Conservation (phyloP, 2,797 vertebrate genomes). For the Chelmon rostratus region DNA sequence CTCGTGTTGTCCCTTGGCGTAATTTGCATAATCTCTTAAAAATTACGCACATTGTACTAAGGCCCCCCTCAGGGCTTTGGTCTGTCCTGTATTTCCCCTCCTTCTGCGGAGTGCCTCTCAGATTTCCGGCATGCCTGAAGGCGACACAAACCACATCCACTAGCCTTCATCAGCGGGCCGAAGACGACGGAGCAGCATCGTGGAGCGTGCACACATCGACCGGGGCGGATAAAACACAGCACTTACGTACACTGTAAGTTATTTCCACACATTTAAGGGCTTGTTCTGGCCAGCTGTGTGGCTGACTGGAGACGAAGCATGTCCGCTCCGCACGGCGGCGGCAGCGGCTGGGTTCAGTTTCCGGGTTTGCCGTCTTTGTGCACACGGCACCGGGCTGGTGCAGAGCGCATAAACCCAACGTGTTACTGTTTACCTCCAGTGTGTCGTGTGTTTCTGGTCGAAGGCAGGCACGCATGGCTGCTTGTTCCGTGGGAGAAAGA, state of each 20-base stretch:
- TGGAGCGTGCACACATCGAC: fast-evolving
- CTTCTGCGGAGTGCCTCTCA: fast-evolving
- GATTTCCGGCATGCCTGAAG: constrained; percentile 55
- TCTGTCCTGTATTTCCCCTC: not conserved
- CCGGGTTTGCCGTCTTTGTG: constrained; percentile 73
- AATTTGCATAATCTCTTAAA: no score
- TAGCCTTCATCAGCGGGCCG: not conserved
- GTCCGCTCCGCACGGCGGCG: constrained; percentile 33
- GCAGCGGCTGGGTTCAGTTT: constrained; percentile 44
- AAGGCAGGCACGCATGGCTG: not conserved
- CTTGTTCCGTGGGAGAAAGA: fast-evolving
- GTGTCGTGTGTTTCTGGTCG: not conserved
- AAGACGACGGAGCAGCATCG: not conserved
- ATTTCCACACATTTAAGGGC: fast-evolving
- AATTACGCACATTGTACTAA: no score
- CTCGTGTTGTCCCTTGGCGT: no score
- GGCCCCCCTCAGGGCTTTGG: no score
- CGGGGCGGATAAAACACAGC: not conserved
- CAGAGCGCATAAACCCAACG: constrained; percentile 77
- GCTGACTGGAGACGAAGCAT: fast-evolving
- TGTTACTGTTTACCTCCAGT: constrained; percentile 77
- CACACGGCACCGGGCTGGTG: constrained; percentile 78
- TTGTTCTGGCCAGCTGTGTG: fast-evolving
- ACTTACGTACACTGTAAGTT: not conserved
- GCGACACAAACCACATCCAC: constrained; percentile 11